phyloP scores from a whole-genome alignment of 2,888 invertebrate species.

The Caenorhabditis wallacei region DNA sequence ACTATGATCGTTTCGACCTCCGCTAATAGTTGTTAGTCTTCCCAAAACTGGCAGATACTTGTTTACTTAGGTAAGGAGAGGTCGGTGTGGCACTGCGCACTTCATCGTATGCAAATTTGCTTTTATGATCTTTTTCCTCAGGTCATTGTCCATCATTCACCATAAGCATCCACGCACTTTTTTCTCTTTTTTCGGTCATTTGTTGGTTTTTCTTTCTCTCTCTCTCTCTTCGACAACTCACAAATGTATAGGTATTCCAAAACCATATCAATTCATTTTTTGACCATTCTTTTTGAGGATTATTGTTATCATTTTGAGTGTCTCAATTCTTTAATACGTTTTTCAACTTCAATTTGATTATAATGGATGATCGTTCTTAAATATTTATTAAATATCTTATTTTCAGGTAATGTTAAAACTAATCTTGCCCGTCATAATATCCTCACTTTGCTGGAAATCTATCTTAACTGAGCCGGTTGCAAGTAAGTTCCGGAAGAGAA shows the following conservation, averaged over 20 bases:
- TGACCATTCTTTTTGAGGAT: constrained; percentile 15
- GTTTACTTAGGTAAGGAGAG: constrained; percentile 47
- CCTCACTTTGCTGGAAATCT: background rate
- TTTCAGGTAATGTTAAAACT: constrained; percentile 55
- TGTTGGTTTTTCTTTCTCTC: constrained; percentile 3
- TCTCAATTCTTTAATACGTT: constrained; percentile 27
- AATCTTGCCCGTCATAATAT: constrained; percentile 18
- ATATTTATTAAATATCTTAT: background rate
- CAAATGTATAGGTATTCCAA: background rate
- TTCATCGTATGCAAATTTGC: constrained; percentile 65
- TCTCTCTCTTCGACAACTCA: background rate
- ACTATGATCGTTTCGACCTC: constrained; percentile 38
- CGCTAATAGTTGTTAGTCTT: constrained; percentile 16
- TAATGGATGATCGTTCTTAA: background rate
- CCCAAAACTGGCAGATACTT: constrained; percentile 40
- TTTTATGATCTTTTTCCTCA: constrained; percentile 60
- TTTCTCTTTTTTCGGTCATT: constrained; percentile 18
- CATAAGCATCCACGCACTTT: constrained; percentile 34
- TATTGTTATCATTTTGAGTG: constrained; percentile 31
- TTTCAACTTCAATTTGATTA: background rate
- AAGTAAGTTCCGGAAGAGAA: constrained; percentile 40
- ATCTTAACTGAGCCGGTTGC: constrained; percentile 40
- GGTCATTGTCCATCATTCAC: constrained; percentile 41
- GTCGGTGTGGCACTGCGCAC: constrained; percentile 56
- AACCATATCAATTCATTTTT: constrained; percentile 13